A percentile compares a stretch with the other conserved stretches of the same genome.
Evolutionary conservation across 2,113 vertebrate species (phyloP).

Genomic region (Athene noctua): DNA sequence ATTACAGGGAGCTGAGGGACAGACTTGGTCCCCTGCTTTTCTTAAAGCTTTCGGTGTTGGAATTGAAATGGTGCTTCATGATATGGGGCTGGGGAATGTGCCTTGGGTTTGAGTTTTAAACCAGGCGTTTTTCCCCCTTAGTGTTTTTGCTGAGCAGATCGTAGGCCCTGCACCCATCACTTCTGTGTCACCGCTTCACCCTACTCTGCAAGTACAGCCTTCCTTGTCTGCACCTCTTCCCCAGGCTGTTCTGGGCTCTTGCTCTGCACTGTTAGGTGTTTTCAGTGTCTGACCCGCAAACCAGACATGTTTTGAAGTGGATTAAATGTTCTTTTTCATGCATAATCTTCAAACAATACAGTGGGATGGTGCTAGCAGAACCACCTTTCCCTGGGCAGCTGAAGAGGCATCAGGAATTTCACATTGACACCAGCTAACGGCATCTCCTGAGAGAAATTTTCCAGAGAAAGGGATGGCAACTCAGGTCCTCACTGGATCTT

Average conservation of each 20-base stretch:
- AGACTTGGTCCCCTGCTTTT: background rate
- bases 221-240: background rate
- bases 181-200: background rate
- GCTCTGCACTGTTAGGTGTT: background rate
- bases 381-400: background rate
- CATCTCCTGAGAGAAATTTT: background rate
- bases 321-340: background rate
- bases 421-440: background rate
- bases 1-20: background rate
- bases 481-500: background rate
- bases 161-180: background rate
- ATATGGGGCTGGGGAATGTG: rapidly evolving
- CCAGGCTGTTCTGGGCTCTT: background rate
- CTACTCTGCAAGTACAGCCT: background rate
- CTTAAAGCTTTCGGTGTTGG: background rate
- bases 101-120: background rate
- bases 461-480: background rate
- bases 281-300: background rate
- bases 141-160: background rate
- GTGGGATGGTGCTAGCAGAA: background rate
- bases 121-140: background rate
- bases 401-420: background rate
- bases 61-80: background rate
- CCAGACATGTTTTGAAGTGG: background rate
- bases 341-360: background rate